phyloP scores from a whole-genome alignment of 2,113 vertebrate genomes.

The Tenebrosternarchus preto region DNA sequence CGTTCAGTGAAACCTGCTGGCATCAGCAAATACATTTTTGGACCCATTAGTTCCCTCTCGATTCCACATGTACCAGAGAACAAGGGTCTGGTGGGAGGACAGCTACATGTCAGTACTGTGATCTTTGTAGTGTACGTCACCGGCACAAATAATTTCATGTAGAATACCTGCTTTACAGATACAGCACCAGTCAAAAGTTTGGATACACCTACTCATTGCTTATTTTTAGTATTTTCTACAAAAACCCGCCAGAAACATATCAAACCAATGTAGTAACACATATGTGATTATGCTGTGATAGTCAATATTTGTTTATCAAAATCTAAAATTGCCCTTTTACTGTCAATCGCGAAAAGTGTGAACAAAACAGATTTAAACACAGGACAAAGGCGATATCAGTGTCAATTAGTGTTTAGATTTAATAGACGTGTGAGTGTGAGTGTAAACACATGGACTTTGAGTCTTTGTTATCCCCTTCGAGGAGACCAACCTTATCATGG shows the following conservation, averaged over 20 bases:
- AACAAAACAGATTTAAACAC: neutral
- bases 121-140: neutral
- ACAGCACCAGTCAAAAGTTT: no score
- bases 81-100: neutral
- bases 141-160: neutral
- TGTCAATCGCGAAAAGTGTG: neutral
- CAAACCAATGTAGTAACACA: no score
- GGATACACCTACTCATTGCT: no score
- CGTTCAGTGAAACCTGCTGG: slow-evolving; percentile 37
- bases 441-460: neutral
- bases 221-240: no score
- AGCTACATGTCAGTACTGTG: neutral
- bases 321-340: no score
- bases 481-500: no score
- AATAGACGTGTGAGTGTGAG: neutral
- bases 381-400: neutral
- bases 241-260: no score
- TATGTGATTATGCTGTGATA: no score
- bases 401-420: neutral
- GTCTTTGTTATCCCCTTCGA: neutral
- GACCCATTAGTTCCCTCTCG: slow-evolving; percentile 4
- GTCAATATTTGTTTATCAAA: no score
- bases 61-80: neutral
- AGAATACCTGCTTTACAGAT: neutral
- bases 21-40: slow-evolving; percentile 44